Percentiles rank a stretch among this genome's conserved stretches.
Conservation (phyloP, 1,140 invertebrate genomes). For the Pogonomyrmex barbatus region DNA sequence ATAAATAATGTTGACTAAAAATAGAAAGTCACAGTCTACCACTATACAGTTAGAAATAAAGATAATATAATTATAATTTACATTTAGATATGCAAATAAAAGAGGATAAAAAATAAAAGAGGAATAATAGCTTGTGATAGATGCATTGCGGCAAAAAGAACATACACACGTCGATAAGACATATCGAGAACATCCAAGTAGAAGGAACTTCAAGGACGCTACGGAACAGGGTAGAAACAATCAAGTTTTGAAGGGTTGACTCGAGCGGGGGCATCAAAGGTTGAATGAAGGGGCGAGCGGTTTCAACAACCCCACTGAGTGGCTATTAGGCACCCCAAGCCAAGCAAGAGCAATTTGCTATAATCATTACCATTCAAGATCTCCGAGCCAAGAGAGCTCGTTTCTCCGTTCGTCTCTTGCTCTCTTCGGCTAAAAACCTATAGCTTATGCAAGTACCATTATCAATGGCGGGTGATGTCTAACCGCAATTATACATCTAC, state of each 20-base stretch:
- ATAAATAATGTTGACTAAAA: background rate
- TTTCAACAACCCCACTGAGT: conserved; percentile 83
- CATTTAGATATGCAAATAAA: background rate
- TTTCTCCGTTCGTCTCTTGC: conserved; percentile 70
- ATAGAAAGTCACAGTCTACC: background rate
- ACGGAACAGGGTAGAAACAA: conserved; percentile 78
- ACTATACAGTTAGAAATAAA: background rate
- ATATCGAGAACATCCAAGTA: conserved; percentile 69
- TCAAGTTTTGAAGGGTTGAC: conserved; percentile 81
- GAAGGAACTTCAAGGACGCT: conserved; percentile 39
- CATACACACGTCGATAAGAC: conserved; percentile 17
- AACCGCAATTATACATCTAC: conserved; percentile 49
- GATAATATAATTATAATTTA: background rate
- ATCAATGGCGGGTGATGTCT: conserved; percentile 66
- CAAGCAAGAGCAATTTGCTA: conserved; percentile 82
- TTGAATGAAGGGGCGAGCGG: conserved; percentile 80
- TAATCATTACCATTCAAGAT: conserved; percentile 84
- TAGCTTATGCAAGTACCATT: conserved; percentile 58
- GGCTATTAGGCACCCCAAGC: conserved; percentile 82
- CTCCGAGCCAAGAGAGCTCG: conserved; percentile 78
- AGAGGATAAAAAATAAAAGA: background rate
- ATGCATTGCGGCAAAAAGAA: conserved; percentile 18
- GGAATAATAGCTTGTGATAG: background rate
- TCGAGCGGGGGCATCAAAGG: conserved; percentile 83
- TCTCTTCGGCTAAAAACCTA: conserved; percentile 66